Conservation (phyloP, 2,113 vertebrate species). For the Hemicordylus capensis region DNA sequence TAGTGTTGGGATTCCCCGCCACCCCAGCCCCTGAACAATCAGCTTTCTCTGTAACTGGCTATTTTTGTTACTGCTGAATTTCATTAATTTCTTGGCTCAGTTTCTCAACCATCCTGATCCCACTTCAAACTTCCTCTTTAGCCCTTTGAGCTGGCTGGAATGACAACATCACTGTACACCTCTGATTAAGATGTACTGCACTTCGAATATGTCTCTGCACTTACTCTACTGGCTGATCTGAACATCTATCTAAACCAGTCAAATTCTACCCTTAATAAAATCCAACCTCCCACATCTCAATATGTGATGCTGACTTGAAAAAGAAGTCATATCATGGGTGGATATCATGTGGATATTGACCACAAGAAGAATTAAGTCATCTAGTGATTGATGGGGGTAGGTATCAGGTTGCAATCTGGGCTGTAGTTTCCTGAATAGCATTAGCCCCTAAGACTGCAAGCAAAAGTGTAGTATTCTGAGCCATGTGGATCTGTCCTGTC, state of each 20-base stretch:
- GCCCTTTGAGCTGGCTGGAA: not conserved
- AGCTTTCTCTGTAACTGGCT: no score
- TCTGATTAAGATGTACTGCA: no score
- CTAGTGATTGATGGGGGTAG: not conserved
- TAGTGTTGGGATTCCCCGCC: no score
- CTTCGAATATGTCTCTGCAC: not conserved
- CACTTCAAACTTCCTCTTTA: no score
- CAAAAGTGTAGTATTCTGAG: not conserved
- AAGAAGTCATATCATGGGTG: no score
- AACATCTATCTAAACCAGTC: not conserved
- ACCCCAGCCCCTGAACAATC: no score
- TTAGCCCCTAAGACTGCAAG: not conserved
- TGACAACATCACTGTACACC: not conserved
- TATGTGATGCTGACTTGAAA: not conserved
- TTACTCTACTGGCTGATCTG: not conserved
- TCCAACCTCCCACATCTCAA: not conserved
- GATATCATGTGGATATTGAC: not conserved
- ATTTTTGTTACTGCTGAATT: not conserved
- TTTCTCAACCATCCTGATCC: not conserved
- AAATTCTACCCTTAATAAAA: not conserved
- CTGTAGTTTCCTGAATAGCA: not conserved
- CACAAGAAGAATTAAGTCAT: not conserved
- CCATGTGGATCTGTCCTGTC: no score
- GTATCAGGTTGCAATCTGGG: not conserved
- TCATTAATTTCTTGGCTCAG: not conserved